These are phyloP conservation scores for Microcebus ravelobensis DNA, from an alignment of 2,113 vertebrate species.

Conservation along the genomic window DNA sequence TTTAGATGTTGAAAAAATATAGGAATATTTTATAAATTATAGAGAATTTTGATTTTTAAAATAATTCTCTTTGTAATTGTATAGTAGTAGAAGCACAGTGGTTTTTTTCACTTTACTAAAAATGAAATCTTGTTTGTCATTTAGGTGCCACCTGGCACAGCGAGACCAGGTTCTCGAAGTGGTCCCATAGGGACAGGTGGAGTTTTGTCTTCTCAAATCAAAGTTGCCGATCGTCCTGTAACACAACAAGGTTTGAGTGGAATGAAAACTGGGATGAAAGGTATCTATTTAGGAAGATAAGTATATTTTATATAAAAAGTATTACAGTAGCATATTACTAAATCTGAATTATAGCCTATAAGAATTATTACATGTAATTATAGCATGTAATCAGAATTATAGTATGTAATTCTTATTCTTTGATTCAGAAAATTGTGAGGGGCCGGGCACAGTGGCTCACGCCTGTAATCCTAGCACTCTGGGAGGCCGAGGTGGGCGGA, in stretches of 20 bases:
- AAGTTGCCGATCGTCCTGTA: slow-evolving; percentile 95
- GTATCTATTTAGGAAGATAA: slow-evolving; percentile 81
- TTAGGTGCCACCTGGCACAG: slow-evolving; percentile 92
- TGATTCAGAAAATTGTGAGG: slow-evolving; percentile 4
- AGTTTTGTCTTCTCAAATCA: slow-evolving; percentile 94
- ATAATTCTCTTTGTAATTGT: slow-evolving; percentile 15
- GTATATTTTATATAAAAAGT: neutral
- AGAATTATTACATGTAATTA: neutral
- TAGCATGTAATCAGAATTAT: neutral
- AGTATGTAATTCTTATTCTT: neutral
- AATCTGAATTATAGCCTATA: neutral
- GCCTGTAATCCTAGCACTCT: no score
- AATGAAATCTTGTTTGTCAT: slow-evolving; percentile 22
- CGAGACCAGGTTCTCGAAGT: slow-evolving; percentile 89
- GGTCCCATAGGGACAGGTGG: slow-evolving; percentile 84
- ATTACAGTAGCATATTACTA: neutral
- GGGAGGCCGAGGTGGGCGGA: no score
- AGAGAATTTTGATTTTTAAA: neutral
- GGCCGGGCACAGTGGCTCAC: no score
- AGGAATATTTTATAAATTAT: slow-evolving; percentile 1
- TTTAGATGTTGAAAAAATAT: slow-evolving; percentile 12
- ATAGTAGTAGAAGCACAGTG: neutral
- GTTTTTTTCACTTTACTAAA: slow-evolving; percentile 23
- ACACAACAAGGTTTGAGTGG: slow-evolving; percentile 98
- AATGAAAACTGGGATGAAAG: slow-evolving; percentile 97